phyloP scores from a whole-genome alignment of 1,140 invertebrate species.

The Brachionus paranguensis region DNA sequence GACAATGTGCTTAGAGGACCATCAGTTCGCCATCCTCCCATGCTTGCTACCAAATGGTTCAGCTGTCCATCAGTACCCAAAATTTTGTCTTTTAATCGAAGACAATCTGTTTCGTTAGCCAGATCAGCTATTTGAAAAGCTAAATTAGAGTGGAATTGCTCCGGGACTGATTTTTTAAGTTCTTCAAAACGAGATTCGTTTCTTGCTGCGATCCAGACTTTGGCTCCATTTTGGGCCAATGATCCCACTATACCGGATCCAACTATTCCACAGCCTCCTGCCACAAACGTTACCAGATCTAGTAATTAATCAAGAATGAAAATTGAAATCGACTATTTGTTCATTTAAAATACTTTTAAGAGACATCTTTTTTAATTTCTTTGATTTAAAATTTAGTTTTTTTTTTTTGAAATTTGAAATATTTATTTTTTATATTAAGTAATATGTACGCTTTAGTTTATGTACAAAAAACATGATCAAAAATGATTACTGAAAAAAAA shows the following conservation, averaged over 20 bases:
- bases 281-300: slow-evolving; percentile 33
- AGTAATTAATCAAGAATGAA: background rate
- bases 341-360: background rate
- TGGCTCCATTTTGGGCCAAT: slow-evolving; percentile 17
- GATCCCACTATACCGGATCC: background rate
- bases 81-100: background rate
- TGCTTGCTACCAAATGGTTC: slow-evolving; percentile 8
- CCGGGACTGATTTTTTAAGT: background rate
- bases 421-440: slow-evolving; percentile 2
- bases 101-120: slow-evolving; percentile 10
- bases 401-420: background rate
- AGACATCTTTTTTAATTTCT: background rate
- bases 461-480: background rate
- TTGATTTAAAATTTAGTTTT: background rate
- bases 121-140: slow-evolving; percentile 29
- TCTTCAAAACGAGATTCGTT: slow-evolving; percentile 18
- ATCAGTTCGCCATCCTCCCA: slow-evolving; percentile 34
- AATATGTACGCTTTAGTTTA: slow-evolving; percentile 5
- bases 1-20: background rate
- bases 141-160: slow-evolving; percentile 14
- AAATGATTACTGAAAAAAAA: background rate
- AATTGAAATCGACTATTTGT: background rate
- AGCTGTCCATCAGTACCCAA: background rate
- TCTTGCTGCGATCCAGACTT: slow-evolving; percentile 17
- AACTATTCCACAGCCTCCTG: slow-evolving; percentile 22